A percentile compares a stretch with the other conserved stretches of the same genome.
phyloP scores from a whole-genome alignment of 2,797 vertebrate genomes.

The Ataeniobius toweri region DNA sequence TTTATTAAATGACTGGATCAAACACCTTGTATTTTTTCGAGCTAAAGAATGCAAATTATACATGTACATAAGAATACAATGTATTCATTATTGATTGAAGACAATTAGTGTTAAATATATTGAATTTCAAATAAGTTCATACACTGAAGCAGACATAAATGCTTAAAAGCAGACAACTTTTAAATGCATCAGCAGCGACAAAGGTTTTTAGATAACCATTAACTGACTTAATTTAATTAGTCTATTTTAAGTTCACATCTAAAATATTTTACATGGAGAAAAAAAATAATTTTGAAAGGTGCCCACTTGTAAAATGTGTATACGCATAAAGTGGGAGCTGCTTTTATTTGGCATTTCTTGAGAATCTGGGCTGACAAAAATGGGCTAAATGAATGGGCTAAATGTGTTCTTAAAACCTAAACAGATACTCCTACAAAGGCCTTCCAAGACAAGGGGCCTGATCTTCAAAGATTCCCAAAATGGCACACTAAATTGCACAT shows the following conservation, averaged over 20 bases:
- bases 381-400: neutral
- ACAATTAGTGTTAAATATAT: constrained; percentile 9
- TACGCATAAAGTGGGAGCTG: neutral
- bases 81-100: neutral
- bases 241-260: neutral
- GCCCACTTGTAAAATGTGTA: neutral
- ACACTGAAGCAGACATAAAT: neutral
- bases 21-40: neutral
- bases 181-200: neutral
- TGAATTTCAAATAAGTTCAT: neutral
- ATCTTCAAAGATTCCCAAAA: no score
- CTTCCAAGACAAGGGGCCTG: no score
- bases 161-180: constrained; percentile 3
- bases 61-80: neutral
- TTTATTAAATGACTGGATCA: neutral
- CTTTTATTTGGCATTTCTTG: neutral
- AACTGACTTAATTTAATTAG: no score
- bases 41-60: neutral
- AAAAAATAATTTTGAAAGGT: neutral
- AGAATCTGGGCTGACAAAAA: neutral
- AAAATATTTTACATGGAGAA: neutral
- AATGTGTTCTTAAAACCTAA: neutral
- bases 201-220: constrained; percentile 2
- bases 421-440: no score
- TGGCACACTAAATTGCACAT: no score